Conservation (phyloP, 2,888 invertebrate genomes). For the Leptopterna dolabrata region DNA sequence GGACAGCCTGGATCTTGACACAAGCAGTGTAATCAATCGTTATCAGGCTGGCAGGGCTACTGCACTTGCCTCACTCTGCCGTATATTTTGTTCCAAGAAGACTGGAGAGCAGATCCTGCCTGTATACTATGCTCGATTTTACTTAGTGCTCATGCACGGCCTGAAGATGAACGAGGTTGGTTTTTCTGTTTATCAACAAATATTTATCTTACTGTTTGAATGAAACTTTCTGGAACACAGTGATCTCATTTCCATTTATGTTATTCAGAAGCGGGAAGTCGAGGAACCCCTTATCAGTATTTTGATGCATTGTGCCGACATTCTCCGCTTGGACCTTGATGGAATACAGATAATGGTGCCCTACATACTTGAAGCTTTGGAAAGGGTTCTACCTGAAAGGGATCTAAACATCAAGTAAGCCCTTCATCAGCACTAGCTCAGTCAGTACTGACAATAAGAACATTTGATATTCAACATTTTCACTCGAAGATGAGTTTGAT, state of each 20-base stretch:
- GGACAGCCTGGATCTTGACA: slow-evolving; percentile 35
- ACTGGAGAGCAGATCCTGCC: slow-evolving; percentile 93
- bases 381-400: slow-evolving; percentile 89
- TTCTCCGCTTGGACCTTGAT: slow-evolving; percentile 91
- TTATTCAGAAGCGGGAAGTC: slow-evolving; percentile 70
- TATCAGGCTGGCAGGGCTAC: slow-evolving; percentile 84
- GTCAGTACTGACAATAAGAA: no score
- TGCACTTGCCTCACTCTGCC: slow-evolving; percentile 93
- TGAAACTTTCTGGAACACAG: not conserved
- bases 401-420: slow-evolving; percentile 78
- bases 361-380: slow-evolving; percentile 87
- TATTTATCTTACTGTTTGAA: no score
- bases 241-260: not conserved
- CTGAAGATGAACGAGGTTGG: slow-evolving; percentile 75
- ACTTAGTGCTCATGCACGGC: slow-evolving; percentile 90
- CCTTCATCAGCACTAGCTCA: no score
- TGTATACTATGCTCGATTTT: slow-evolving; percentile 92
- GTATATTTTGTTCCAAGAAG: slow-evolving; percentile 95
- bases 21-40: slow-evolving; percentile 36
- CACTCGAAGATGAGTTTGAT: no score
- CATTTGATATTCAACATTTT: no score
- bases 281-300: slow-evolving; percentile 88
- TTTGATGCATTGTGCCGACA: slow-evolving; percentile 84
- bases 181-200: not conserved
- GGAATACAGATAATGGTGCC: slow-evolving; percentile 93